Percentiles rank a stretch among this genome's conserved stretches.
These are phyloP conservation scores for Notocelia uddmanniana DNA, from an alignment of 2,888 invertebrate genomes.

Conservation along the genomic window DNA sequence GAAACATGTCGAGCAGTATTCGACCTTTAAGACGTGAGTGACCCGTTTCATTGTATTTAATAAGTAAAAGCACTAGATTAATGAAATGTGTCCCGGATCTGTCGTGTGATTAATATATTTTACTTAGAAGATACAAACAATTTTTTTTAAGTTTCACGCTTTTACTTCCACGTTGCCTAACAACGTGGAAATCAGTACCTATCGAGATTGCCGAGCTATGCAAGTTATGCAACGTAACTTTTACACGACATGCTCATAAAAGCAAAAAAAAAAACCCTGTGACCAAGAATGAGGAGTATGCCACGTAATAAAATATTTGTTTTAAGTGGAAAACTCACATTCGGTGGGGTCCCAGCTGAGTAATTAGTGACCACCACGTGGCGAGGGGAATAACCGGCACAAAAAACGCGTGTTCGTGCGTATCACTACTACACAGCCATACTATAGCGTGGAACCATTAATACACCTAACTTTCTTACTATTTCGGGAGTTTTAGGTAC, in stretches of 20 bases:
- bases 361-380: constrained; percentile 82
- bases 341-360: constrained; percentile 81
- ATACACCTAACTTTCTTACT: constrained; percentile 34
- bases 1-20: no score
- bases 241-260: constrained; percentile 1
- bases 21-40: no score
- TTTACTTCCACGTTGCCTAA: not conserved
- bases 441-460: constrained; percentile 45
- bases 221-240: not conserved
- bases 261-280: constrained; percentile 8
- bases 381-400: constrained; percentile 75
- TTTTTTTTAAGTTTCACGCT: not conserved
- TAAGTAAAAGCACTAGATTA: no score
- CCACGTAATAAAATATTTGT: constrained; percentile 60
- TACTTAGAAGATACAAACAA: not conserved
- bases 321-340: constrained; percentile 75
- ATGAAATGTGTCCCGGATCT: no score
- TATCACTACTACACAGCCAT: constrained; percentile 54
- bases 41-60: no score
- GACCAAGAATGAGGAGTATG: constrained; percentile 20
- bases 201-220: not conserved
- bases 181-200: not conserved
- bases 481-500: constrained; percentile 29
- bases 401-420: constrained; percentile 60
- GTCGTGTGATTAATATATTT: no score